Conservation (phyloP, 2,797 vertebrate species). For the Paratrypauchen microcephalus region DNA sequence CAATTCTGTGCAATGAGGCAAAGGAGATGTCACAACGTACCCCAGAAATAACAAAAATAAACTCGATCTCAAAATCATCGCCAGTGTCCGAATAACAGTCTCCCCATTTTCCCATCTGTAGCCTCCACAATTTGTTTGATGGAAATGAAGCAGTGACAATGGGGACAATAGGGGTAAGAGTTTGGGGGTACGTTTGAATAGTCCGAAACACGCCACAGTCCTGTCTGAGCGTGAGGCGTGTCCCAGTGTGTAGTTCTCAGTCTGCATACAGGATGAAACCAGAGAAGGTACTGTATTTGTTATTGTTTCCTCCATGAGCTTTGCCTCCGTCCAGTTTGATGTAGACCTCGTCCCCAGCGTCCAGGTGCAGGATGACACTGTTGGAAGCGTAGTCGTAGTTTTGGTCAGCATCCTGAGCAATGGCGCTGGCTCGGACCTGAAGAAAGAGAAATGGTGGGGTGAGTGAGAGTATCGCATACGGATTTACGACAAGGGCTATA, state of each 20-base stretch:
- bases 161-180: constrained; percentile 68
- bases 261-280: constrained; percentile 98
- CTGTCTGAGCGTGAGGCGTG: constrained; percentile 47
- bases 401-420: constrained; percentile 96
- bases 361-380: constrained; percentile 97
- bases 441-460: not conserved
- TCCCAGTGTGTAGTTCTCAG: constrained; percentile 75
- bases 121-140: constrained; percentile 60
- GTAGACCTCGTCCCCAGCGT: constrained; percentile 94
- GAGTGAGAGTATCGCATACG: not conserved
- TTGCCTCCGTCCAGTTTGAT: constrained; percentile 98
- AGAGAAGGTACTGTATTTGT: constrained; percentile 99
- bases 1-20: constrained; percentile 64
- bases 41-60: constrained; percentile 17
- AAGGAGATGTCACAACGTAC: constrained; percentile 50
- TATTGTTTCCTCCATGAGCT: constrained; percentile 97
- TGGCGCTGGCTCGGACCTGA: constrained; percentile 95
- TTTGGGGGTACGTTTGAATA: constrained; percentile 60
- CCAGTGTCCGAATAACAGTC: constrained; percentile 28
- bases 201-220: constrained; percentile 33
- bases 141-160: constrained; percentile 69
- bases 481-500: no score
- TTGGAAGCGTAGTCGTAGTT: constrained; percentile 99
- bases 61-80: constrained; percentile 18
- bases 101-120: constrained; percentile 41